Percentiles rank a stretch among this genome's conserved stretches.
Conservation (phyloP, 1,140 invertebrate species). For the Hermetia illucens region DNA sequence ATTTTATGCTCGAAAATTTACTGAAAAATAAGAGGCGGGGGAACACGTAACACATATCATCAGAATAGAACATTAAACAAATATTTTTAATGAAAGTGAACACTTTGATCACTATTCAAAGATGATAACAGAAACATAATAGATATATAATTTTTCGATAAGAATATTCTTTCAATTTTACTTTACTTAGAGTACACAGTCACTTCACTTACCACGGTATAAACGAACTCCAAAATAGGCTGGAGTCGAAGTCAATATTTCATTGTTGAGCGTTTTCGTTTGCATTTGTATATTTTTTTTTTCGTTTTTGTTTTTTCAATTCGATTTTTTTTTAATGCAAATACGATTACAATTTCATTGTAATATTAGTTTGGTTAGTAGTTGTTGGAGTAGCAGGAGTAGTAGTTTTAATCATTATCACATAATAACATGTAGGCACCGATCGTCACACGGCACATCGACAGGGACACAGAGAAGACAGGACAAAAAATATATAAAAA, state of each 20-base stretch:
- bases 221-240: conserved; percentile 95
- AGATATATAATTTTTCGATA: too few relatives aligned
- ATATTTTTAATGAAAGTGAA: too few relatives aligned
- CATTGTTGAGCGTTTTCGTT: conserved; percentile 7
- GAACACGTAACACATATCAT: too few relatives aligned
- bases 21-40: too few relatives aligned
- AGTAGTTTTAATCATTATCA: conserved; percentile 8
- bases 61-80: too few relatives aligned
- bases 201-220: conserved; percentile 81
- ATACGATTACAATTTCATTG: conserved; percentile 10
- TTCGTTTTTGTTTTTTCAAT: conserved; percentile 8
- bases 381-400: too few relatives aligned
- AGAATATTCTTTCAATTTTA: too few relatives aligned
- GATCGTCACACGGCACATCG: conserved; percentile 38
- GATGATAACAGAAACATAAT: too few relatives aligned
- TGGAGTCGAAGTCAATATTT: too few relatives aligned
- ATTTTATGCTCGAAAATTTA: too few relatives aligned
- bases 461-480: conserved; percentile 54
- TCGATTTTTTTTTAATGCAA: conserved; percentile 6
- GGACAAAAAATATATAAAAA: conserved; percentile 37
- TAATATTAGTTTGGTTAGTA: conserved; percentile 11
- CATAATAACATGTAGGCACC: conserved; percentile 25
- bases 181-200: conserved; percentile 9
- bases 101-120: too few relatives aligned
- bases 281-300: conserved; percentile 18